Evolutionary conservation across 2,888 invertebrate species (phyloP), one percentile per base, ranked within the genome.

Genomic region (Spodoptera picta): DNA sequence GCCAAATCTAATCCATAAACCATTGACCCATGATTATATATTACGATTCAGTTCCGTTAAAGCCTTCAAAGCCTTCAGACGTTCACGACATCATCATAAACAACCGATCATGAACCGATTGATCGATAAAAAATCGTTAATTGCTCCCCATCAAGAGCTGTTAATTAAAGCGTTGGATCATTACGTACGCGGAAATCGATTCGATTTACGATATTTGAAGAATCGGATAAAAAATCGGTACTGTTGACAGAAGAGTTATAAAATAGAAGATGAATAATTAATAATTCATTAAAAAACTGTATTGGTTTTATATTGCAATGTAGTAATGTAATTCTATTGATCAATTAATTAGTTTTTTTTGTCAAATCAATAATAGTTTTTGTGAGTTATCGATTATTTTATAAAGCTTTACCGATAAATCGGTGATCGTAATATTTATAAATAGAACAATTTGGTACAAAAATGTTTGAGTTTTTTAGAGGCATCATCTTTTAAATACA

Each of bases 141-240:
- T 89, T 88, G 89, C 87, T 80, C 82, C 82, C 77, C 69, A 82
- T 84, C 80, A 82, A 79, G 65, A 73, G 65, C 52, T 69, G 69
- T 76, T 85, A 83, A 87, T 89, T 83, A 84, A 79, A 69, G 59
- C 69, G 79, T 80, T 76, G 77, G 71, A 75, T 69, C 59, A 69
- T 70, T 72, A 75, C 63, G 57, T 54, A 81, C 55, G 67, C 83
- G 84, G 84, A 85, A 81, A 78, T 73, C 54, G 58, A 64, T 67
- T 77, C 56, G 48, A 54, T 68, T 62, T 74, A 66, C 50, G 36
- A 72, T 73, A 73, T 75, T 77, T 64, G 66, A 63, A 54, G 60
- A 69, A 64, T 65, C 58, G 41, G 36, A 55, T 64, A 68, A 77
- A 74, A 77, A 75, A 72, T 60, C 49, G 55, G 14, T 59, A 65